phyloP scores from a whole-genome alignment of 2,888 invertebrate genomes.

The Mongoloraphidia duomilia region DNA sequence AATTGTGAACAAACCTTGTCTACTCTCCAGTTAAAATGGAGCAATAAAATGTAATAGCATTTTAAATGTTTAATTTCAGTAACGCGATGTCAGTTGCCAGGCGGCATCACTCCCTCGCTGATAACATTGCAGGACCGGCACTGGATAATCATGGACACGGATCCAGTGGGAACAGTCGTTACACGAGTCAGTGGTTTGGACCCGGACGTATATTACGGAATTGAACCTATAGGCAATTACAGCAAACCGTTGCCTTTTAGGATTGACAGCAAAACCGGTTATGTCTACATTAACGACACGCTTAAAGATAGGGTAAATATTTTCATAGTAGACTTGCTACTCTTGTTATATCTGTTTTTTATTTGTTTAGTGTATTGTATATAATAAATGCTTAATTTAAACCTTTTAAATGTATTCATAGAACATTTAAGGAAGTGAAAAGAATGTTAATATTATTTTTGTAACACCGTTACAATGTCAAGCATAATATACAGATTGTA shows the following conservation, averaged over 20 bases:
- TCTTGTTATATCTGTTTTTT: too few relatives aligned
- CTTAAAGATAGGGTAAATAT: constrained; percentile 55
- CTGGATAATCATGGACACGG: constrained; percentile 60
- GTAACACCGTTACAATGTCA: too few relatives aligned
- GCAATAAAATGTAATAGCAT: too few relatives aligned
- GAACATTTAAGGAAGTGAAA: not conserved
- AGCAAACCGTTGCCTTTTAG: constrained; percentile 46
- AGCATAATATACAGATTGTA: too few relatives aligned
- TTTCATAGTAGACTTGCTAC: not conserved
- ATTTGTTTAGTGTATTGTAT: too few relatives aligned
- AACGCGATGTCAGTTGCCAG: constrained; percentile 23
- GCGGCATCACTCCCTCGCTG: constrained; percentile 53
- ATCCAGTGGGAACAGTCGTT: constrained; percentile 56
- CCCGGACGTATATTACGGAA: constrained; percentile 46
- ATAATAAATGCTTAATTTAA: too few relatives aligned
- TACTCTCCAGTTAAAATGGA: too few relatives aligned
- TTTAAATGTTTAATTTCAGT: too few relatives aligned
- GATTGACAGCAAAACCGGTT: constrained; percentile 61
- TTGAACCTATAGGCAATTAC: constrained; percentile 32
- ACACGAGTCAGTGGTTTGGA: constrained; percentile 54
- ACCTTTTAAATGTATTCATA: not conserved
- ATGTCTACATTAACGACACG: constrained; percentile 65
- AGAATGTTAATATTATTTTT: not conserved
- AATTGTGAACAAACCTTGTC: too few relatives aligned
- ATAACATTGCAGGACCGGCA: constrained; percentile 45